Base-by-base conservation (phyloP, 2,888 invertebrate genomes). In the Lapara coniferarum region DNA sequence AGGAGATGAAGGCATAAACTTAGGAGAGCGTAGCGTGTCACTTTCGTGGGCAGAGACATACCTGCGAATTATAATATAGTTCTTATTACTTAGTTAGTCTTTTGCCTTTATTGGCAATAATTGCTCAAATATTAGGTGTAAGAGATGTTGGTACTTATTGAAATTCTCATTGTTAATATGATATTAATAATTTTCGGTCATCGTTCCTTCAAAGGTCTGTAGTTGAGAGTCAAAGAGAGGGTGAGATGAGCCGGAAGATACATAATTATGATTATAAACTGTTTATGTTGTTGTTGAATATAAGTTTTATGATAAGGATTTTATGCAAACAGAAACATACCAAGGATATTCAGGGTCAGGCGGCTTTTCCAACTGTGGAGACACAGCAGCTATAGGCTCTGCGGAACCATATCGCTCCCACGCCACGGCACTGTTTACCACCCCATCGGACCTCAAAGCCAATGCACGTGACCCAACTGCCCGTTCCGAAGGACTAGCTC, bases 291-390 rank as follows among this genome's bases (percentile, higher is more conserved):
- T 37, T 25, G 25, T 2, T 25, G 25, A 25, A 25, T 25, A 1
- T 25, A 25, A 25, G 25, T 25, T 25, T 25, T 25, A 25, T 25
- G 25, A 2, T 25, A 25, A 25, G 25, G 25, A 25, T 25, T 25
- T 25, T 25, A 2, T 25, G 37, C 37, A 37, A 37, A 37, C 5
- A 37, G 44, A 55, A 59, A 75, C 85, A 86, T 91, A 96, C 97
- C 97, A 97, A 19, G 97, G 97, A 87, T 95, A 96, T 78, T 95
- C 95, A 71, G 95, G 86, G 78, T 95, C 95, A 30, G 96, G 96
- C 73, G 95, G 95, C 78, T 95, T 95, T 71, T 96, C 96, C 67
- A 95, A 84, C 80, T 95, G 95, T 63, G 94, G 90, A 0, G 91
- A 87, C 2, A 89, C 85, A 5, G 90, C 93, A 12, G 92, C 86